These are phyloP conservation scores for Channa maculata DNA, from an alignment of 2,113 vertebrate genomes.

Conservation along the genomic window DNA sequence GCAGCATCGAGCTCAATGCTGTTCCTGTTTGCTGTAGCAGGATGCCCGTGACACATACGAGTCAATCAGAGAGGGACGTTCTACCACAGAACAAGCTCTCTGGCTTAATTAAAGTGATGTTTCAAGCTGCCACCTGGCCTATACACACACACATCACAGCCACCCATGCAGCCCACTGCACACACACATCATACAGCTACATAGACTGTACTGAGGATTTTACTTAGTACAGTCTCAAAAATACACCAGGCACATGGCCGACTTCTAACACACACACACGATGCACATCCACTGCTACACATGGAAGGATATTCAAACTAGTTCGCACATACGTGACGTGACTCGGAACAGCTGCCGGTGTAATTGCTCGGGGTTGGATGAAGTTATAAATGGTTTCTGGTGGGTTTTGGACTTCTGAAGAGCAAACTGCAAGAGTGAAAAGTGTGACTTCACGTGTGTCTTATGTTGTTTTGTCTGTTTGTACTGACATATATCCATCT, in stretches of 20 bases:
- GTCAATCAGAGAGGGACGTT: conserved; percentile 58
- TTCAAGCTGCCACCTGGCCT: conserved; percentile 69
- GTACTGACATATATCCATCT: conserved; percentile 5
- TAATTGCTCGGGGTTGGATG: conserved; percentile 51
- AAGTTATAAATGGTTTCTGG: conserved; percentile 56
- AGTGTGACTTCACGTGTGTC: neutral
- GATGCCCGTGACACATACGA: conserved; percentile 42
- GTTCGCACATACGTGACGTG: conserved; percentile 14
- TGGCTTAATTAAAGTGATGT: conserved; percentile 70
- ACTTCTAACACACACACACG: conserved; percentile 10
- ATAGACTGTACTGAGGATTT: too few species aligned
- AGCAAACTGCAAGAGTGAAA: conserved; percentile 2
- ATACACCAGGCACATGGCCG: conserved; percentile 18
- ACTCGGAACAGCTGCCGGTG: conserved; percentile 57
- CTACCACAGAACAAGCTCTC: conserved; percentile 41
- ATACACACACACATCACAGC: conserved; percentile 11
- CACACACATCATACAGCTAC: neutral
- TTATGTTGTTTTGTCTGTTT: neutral
- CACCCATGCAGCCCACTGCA: neutral
- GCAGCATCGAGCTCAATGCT: neutral
- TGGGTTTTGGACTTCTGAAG: conserved; percentile 23
- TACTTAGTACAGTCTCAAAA: neutral
- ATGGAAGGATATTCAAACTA: neutral
- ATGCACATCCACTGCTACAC: neutral
- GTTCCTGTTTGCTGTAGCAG: conserved; percentile 22